Evolutionary conservation across 2,888 invertebrate species (phyloP).

Genomic region (Elegia similella): DNA sequence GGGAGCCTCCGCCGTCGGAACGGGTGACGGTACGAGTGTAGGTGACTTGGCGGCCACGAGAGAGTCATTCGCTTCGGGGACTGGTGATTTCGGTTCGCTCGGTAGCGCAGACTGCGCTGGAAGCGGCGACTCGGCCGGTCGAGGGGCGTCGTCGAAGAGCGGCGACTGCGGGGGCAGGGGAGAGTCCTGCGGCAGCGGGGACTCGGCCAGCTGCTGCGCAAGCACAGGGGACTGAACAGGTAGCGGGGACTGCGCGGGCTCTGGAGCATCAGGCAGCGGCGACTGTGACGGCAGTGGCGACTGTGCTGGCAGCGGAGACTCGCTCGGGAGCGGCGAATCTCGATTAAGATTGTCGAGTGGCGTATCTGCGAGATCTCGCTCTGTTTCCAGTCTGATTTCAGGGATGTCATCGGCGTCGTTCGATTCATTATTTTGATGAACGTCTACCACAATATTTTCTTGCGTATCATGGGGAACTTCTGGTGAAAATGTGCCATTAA

Average conservation of each 20-base stretch:
- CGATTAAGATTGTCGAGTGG: not conserved
- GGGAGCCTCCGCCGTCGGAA: not conserved
- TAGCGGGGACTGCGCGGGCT: constrained; percentile 22
- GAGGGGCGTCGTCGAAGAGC: not conserved
- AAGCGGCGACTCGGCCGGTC: not conserved
- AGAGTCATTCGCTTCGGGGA: not conserved
- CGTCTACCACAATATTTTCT: constrained; percentile 39
- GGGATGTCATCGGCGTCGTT: constrained; percentile 18
- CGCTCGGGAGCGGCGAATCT: constrained; percentile 28
- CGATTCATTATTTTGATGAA: constrained; percentile 34
- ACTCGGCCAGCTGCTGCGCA: constrained; percentile 25
- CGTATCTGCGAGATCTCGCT: constrained; percentile 15
- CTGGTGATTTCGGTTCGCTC: not conserved
- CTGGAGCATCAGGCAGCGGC: not conserved
- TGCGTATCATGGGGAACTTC: constrained; percentile 34
- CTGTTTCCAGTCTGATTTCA: constrained; percentile 32
- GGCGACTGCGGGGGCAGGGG: not conserved
- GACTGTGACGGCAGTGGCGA: constrained; percentile 27
- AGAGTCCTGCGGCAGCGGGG: not conserved
- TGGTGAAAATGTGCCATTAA: constrained; percentile 35
- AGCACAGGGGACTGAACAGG: constrained; percentile 28
- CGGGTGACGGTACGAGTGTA: not conserved
- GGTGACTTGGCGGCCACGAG: not conserved
- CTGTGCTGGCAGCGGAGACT: constrained; percentile 28
- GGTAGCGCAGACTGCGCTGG: constrained; percentile 26